Conservation (phyloP, 1,140 invertebrate genomes). For the Eriocheir sinensis region DNA sequence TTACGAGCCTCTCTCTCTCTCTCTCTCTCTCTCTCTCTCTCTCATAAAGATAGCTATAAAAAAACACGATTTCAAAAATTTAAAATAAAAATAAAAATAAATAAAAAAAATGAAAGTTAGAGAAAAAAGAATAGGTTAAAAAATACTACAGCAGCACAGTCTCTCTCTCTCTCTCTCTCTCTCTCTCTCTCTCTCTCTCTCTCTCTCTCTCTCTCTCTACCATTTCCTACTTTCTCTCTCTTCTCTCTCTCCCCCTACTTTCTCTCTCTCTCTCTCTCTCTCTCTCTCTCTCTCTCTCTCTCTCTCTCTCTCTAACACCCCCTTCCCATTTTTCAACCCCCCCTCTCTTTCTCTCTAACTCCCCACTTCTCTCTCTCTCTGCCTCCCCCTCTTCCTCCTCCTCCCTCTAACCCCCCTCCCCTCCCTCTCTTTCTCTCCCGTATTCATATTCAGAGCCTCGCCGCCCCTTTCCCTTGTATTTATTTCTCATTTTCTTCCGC, state of each 20-base stretch:
- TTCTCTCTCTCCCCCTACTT: not conserved
- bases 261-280: not conserved
- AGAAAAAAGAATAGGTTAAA: no score
- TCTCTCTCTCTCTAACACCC: not conserved
- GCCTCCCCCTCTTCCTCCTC: not conserved
- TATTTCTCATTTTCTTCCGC: conserved; percentile 64
- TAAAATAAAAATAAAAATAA: no score
- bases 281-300: no score
- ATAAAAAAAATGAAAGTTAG: no score
- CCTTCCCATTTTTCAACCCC: not conserved
- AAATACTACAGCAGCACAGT: no score
- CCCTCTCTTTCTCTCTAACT: not conserved
- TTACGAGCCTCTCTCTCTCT: no score
- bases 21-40: no score
- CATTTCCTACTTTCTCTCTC: conserved; percentile 1
- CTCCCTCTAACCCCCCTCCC: not conserved
- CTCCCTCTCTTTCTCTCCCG: not conserved
- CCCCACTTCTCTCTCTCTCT: not conserved
- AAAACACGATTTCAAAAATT: no score
- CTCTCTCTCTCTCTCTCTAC: no score
- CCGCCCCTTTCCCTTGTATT: conserved; percentile 25
- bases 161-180: no score
- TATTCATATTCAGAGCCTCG: conserved; percentile 7
- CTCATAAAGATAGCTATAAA: no score
- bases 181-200: no score